Base-by-base conservation (phyloP, 2,888 invertebrate genomes). In the Linnaemya tessellans region DNA sequence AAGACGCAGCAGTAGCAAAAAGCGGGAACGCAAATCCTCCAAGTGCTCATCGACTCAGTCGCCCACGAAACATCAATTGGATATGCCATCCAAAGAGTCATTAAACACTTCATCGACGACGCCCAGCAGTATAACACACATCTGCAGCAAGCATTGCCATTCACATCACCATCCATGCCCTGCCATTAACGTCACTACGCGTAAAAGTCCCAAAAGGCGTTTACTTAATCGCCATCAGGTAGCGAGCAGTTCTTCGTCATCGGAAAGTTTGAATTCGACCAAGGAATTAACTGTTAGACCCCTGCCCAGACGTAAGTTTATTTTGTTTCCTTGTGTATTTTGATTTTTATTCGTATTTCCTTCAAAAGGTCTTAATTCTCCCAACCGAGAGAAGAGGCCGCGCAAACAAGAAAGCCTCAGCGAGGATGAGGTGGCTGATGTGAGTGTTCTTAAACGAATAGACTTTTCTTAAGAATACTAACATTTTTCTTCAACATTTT, bases 1-100 rank as follows among this genome's bases (percentile, higher is more conserved):
- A 88, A 94, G 95, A 89, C 95, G 95, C 90, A 93, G 94, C 3
- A 94, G 94, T 11, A 94, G 95, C 75, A 94, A 95, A 88, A 94
- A 94, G 90, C 94, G 95, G 20, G 94, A 95, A 85, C 93, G 95
- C 85, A 94, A 94, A 87, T 92, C 93, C 56, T 91, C 94, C 54
- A 94, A 94, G 41, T 90, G 89, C 49, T 87, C 89, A n/a, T 80
- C 87, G 41, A 87, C 89, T 15, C 90, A 90, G 82, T 90, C 91
- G 56, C 90, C 89, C 20, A 89, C 89, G 38, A 88, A 88, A 56
- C 94, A 95, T 88, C 94, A 95, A 88, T 91, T 96, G 80, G 96
- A 96, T 92, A 94, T 95, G 65, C 94, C 94, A 10, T 91, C 90
- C 20, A 94, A 94, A 89, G 89, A 89, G 51, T 85, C 85, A 58